A percentile compares a stretch with the other conserved stretches of the same genome.
Conservation (phyloP, 2,113 vertebrate species). For the Anhinga anhinga region DNA sequence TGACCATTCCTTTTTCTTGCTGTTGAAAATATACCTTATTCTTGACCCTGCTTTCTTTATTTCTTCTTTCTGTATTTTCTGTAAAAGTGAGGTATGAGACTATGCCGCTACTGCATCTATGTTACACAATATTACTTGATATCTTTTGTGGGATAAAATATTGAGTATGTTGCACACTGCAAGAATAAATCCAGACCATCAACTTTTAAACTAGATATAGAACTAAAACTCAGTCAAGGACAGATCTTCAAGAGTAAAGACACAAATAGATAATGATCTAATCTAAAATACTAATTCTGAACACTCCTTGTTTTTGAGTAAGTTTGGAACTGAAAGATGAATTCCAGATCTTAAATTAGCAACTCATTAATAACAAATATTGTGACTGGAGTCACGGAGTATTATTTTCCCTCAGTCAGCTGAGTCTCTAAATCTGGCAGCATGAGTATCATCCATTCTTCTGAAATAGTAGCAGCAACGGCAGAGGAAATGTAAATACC, state of each 20-base stretch:
- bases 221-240: neutral
- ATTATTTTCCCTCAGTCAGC: neutral
- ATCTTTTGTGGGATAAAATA: neutral
- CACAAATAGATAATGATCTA: neutral
- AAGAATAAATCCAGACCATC: neutral
- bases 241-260: neutral
- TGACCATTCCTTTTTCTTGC: neutral
- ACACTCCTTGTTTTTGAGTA: neutral
- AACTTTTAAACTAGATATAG: neutral
- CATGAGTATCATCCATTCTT: conserved; percentile 23
- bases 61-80: neutral
- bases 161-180: neutral
- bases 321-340: neutral
- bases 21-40: neutral
- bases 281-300: neutral
- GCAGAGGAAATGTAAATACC: conserved; percentile 43
- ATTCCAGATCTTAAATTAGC: neutral
- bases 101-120: neutral
- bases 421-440: neutral
- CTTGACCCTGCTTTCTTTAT: neutral
- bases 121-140: neutral
- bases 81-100: neutral
- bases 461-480: conserved; percentile 16
- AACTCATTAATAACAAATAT: neutral
- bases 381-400: neutral